Evolutionary conservation across 2,797 vertebrate genomes (phyloP).

Genomic region (Macropus fuliginosus): DNA sequence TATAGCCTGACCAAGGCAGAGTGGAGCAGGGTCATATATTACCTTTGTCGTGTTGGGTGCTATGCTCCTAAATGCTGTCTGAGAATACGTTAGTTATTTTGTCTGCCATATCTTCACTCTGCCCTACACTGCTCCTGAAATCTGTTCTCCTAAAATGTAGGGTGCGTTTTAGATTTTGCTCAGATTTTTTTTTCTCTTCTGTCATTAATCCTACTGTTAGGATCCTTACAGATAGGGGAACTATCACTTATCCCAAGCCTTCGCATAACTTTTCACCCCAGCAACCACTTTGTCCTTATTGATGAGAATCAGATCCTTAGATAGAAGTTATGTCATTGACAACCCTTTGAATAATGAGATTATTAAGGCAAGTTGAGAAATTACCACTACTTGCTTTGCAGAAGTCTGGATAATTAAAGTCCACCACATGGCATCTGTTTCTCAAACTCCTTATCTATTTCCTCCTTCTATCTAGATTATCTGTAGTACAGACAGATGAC

Average conservation of each 20-base stretch:
- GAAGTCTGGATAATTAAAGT: not conserved
- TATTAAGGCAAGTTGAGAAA: not conserved
- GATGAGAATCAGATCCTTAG: not conserved
- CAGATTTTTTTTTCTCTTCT: not conserved
- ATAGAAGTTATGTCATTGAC: not conserved
- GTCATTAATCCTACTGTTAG: not conserved
- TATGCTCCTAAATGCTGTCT: not conserved
- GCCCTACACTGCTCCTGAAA: not conserved
- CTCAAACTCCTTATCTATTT: not conserved
- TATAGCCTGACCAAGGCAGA: not conserved
- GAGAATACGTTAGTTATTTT: not conserved
- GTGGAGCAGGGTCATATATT: not conserved
- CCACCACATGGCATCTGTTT: not conserved
- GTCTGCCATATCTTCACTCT: not conserved
- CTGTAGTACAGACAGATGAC: not conserved
- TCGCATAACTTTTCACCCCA: not conserved
- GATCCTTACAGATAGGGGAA: no score
- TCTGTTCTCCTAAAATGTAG: not conserved
- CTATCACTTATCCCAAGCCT: not conserved
- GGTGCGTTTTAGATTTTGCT: not conserved
- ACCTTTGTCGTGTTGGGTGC: not conserved
- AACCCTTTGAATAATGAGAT: not conserved
- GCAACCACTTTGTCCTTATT: not conserved
- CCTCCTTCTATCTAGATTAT: not conserved
- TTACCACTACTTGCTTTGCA: not conserved